phyloP scores from a whole-genome alignment of 2,113 vertebrate species.

The Gobiocypris rarus region DNA sequence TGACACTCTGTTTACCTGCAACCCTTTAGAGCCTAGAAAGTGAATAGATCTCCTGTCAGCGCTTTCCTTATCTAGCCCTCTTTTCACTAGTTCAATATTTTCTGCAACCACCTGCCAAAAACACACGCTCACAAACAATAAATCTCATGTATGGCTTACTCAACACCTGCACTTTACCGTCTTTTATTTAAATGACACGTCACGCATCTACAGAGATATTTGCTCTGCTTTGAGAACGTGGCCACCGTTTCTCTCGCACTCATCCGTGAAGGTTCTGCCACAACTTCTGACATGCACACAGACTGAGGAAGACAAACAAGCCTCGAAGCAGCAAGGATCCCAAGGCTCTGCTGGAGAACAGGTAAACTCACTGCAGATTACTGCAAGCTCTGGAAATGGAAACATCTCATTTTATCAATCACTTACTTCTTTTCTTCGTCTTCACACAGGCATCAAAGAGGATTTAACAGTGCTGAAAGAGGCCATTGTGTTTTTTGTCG shows the following conservation, averaged over 20 bases:
- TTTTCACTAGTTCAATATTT: constrained; percentile 5
- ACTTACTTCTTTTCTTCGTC: neutral
- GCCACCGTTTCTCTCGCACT: neutral
- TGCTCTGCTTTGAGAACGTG: neutral
- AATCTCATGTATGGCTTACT: neutral
- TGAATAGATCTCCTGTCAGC: constrained; percentile 37
- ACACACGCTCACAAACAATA: constrained; percentile 23
- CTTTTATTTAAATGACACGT: constrained; percentile 13
- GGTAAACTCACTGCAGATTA: constrained; percentile 14
- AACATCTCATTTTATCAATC: neutral
- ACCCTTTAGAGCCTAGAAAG: constrained; percentile 13
- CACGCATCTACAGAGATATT: neutral
- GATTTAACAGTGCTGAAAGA: neutral
- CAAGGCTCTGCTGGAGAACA: constrained; percentile 29
- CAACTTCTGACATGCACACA: constrained; percentile 7
- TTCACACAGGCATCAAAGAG: neutral
- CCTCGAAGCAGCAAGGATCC: neutral
- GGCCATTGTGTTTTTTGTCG: neutral
- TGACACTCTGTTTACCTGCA: constrained; percentile 43
- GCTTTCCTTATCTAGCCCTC: constrained; percentile 15
- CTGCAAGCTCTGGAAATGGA: constrained; percentile 19
- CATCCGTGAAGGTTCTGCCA: constrained; percentile 41
- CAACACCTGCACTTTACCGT: constrained; percentile 2
- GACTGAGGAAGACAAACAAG: constrained; percentile 25
- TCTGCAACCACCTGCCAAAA: constrained; percentile 26